A percentile compares a stretch with the other conserved stretches of the same genome.
These are phyloP conservation scores for Pangasius sanitwongsei DNA, from an alignment of 2,797 vertebrate genomes.

Conservation along the genomic window DNA sequence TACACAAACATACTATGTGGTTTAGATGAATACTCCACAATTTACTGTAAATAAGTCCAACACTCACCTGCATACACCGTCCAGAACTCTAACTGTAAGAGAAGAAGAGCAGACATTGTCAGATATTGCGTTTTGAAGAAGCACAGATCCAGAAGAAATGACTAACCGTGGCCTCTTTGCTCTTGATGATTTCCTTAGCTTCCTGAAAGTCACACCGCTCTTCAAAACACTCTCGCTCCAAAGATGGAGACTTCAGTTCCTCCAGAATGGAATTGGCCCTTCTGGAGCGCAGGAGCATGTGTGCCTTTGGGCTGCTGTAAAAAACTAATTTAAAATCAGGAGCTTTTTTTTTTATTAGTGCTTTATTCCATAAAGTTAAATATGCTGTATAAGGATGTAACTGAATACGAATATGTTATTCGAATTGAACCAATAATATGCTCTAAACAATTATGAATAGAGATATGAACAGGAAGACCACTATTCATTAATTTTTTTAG, in stretches of 20 bases:
- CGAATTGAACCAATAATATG: background rate
- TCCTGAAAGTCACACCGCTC: conserved; percentile 89
- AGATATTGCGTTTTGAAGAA: background rate
- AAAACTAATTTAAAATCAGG: conserved; percentile 75
- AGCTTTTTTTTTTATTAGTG: no score
- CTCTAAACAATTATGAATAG: background rate
- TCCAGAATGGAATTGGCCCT: conserved; percentile 87
- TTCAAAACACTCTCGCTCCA: conserved; percentile 89
- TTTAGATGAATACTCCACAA: background rate
- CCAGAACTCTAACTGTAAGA: conserved; percentile 86
- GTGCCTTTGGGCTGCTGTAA: conserved; percentile 76
- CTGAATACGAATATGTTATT: background rate
- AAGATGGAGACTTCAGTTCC: conserved; percentile 80
- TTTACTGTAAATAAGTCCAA: background rate
- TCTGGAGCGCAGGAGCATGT: conserved; percentile 85
- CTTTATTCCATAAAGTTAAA: background rate
- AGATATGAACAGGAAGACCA: background rate
- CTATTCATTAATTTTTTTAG: background rate
- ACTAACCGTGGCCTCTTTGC: conserved; percentile 85
- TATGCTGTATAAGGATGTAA: no score
- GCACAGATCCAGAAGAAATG: background rate
- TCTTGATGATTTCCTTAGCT: conserved; percentile 88
- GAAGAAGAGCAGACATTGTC: conserved; percentile 24
- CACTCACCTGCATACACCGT: conserved; percentile 84
- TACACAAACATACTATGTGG: background rate